Base-by-base conservation (phyloP, 2,888 invertebrate species). In the Andrena trimmerana region DNA sequence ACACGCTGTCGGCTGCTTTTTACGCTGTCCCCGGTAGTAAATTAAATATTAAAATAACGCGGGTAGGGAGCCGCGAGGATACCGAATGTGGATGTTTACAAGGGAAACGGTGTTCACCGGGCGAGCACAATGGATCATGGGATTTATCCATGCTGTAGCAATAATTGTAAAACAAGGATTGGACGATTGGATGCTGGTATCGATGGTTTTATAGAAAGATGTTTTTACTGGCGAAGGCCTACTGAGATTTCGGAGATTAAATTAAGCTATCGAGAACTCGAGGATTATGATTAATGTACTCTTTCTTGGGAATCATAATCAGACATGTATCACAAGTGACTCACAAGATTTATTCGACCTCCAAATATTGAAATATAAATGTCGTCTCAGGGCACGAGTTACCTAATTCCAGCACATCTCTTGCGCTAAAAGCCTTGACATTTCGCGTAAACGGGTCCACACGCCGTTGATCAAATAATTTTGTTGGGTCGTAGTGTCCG, bases 31-130 rank as follows among this genome's bases (percentile, higher is more conserved):
- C 50, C 27, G 57, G 60, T 52, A 16, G 74, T 86, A 88, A 82
- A 88, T 87, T 86, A 88, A 84, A 86, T 86, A 86, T 87, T 74
- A 78, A 87, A 87, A 79, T 76, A 67, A 78, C 79, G 73, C 59
- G 62, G 73, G 50, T 67, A 66, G 70, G 29, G 29, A 70, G 60
- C 75, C 71, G 81, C 72, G 73, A 60, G 80, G 73, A 74, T 78
- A 65, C 71, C 78, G 66, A 80, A 81, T 70, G 65, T 10, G 31
- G 74, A 68, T 50, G 50, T 76, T 80, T 76, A 79, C 70, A 52
- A 65, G 31, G n/a, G 60, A 70, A 70, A 42, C 16, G 75, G 71
- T 68, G 71, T 62, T 48, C 42, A 36, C 36, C 29, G 63, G 8
- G 10, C n/a, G 31, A 54, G 66, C 33, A 73, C 62, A 72, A 77